Base-by-base conservation (phyloP, 2,797 vertebrate genomes). In the Staurois parvus region DNA sequence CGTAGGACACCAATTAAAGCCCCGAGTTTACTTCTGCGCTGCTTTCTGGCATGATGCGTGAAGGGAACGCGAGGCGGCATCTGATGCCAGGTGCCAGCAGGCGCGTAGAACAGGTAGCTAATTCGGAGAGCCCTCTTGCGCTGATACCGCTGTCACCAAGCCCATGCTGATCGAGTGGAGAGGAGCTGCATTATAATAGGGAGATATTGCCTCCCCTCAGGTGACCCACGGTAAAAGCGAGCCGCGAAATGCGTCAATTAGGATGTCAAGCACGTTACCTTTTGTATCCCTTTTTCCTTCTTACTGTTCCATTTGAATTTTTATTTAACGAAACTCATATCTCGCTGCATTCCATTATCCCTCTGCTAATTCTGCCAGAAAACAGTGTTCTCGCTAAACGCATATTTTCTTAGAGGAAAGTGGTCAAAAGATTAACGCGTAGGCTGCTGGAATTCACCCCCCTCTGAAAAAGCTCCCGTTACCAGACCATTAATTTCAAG, bases 1-100 rank as follows among this genome's bases (percentile, higher is more conserved):
- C 76, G 21, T 29, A 4, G 42, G 52, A 67, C 48, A 66, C 79
- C 76, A 83, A 86, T 86, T 86, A 77, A 78, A 86, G 79, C 74
- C 68, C 28, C 24, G 72, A 72, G 42, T 64, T 69, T 67, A 21
- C 19, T 48, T 52, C 37, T 59, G 42, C 32, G 21, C 77, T 32
- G 72, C 48, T 29, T 28, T n/a, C 17, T 37, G 56, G 84, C 26
- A 59, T 52, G 74, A 67, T 62, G 45, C 21, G 26, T 19, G 74
- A 77, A 37, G 74, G 66, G 76, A 67, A 52, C 37, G 45, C 59
- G 59, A 29, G 64, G 66, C 67, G 66, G 56, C 32, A 52, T 78
- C 77, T 67, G 74, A 78, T 72, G 74, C 28, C 67, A 28, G 24
- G 62, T 59, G 67, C 73, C 73, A 75, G 66, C 74, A 64, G 59